phyloP scores from a whole-genome alignment of 2,888 invertebrate species.

The Lithosia quadra region DNA sequence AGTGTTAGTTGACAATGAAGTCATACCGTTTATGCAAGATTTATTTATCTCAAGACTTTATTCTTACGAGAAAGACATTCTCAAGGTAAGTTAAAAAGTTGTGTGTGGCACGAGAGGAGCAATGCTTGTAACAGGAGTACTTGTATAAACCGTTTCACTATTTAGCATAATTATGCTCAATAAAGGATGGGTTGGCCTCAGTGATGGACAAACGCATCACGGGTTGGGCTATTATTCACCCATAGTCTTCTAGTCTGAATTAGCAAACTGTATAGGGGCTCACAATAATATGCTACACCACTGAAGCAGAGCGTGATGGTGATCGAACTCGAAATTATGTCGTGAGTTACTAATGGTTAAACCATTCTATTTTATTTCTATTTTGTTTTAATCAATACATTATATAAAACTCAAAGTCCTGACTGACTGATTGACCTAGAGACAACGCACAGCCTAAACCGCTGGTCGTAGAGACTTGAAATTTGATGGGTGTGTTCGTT shows the following conservation, averaged over 20 bases:
- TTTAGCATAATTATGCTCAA: background rate
- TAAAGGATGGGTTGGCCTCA: background rate
- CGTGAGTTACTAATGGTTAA: background rate
- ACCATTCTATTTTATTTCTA: too few relatives aligned
- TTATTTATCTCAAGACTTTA: background rate
- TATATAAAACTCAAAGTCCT: too few relatives aligned
- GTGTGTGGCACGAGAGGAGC: background rate
- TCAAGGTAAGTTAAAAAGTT: background rate
- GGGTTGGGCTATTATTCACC: background rate
- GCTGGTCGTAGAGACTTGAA: too few relatives aligned
- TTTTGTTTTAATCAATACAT: too few relatives aligned
- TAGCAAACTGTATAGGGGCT: background rate
- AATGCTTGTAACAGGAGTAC: background rate
- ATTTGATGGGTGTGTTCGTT: too few relatives aligned
- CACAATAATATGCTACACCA: background rate
- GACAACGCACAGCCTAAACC: too few relatives aligned
- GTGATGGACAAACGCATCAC: too few relatives aligned
- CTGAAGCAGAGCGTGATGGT: background rate
- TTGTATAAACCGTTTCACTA: background rate
- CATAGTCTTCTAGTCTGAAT: too few relatives aligned
- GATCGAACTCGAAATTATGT: background rate
- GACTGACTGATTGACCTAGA: too few relatives aligned
- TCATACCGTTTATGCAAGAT: conserved; percentile 2
- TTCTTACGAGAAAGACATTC: background rate
- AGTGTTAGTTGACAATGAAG: conserved; percentile 15